Percentiles rank a stretch among this genome's conserved stretches.
These are phyloP conservation scores for Trypoxylus dichotomus DNA, from an alignment of 1,140 invertebrate genomes.

Conservation along the genomic window DNA sequence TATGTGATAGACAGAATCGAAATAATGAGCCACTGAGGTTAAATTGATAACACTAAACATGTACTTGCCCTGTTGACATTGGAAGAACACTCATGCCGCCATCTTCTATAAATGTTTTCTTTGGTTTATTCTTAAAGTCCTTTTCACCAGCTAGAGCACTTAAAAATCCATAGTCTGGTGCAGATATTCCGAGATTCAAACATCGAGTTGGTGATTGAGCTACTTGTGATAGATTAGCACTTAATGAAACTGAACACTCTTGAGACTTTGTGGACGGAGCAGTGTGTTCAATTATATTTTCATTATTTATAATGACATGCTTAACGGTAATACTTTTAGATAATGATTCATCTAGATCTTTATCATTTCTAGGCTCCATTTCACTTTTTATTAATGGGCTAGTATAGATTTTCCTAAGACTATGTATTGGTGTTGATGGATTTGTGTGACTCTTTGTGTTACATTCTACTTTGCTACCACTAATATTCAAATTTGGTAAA, in stretches of 20 bases:
- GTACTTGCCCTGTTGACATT: constrained; percentile 57
- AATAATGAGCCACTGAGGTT: not conserved
- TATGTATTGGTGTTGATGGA: constrained; percentile 47
- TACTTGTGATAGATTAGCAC: constrained; percentile 21
- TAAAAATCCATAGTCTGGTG: constrained; percentile 49
- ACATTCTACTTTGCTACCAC: constrained; percentile 25
- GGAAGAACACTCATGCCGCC: constrained; percentile 60
- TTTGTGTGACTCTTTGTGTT: constrained; percentile 43
- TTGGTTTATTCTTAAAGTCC: constrained; percentile 56
- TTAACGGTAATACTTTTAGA: not conserved
- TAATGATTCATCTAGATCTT: not conserved
- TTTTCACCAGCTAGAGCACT: constrained; percentile 58
- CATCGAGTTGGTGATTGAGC: constrained; percentile 30
- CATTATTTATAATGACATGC: constrained; percentile 47
- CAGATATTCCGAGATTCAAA: constrained; percentile 30
- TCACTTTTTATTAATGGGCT: not conserved
- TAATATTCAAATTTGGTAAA: constrained; percentile 42
- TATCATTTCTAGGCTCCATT: not conserved
- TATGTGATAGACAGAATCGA: not conserved
- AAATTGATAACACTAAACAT: not conserved
- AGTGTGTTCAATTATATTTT: constrained; percentile 49
- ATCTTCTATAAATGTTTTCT: constrained; percentile 68
- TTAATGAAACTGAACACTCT: not conserved
- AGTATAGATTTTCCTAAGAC: not conserved
- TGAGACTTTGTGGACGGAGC: not conserved